Evolutionary conservation across 2,797 vertebrate species (phyloP).

Genomic region (Cheirogaleus major): DNA sequence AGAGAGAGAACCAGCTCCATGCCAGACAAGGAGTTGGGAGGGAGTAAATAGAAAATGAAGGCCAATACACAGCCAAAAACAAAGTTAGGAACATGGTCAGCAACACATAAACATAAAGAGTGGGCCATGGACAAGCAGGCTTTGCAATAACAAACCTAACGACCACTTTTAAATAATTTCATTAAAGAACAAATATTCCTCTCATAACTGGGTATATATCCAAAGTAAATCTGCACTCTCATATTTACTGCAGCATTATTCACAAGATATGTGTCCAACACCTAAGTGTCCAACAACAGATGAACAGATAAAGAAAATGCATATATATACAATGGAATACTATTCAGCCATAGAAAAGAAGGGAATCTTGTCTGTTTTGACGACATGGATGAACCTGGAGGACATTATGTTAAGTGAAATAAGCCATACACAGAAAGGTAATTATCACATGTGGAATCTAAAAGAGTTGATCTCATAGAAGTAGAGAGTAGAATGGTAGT

Average conservation of each 20-base stretch:
- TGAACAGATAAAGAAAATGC: not conserved
- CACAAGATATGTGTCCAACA: not conserved
- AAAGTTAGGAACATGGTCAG: not conserved
- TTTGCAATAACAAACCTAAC: not conserved
- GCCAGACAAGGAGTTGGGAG: not conserved
- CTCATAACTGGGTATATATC: too few species aligned
- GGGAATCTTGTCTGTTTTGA: not conserved
- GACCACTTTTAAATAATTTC: too few species aligned
- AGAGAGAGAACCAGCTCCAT: not conserved
- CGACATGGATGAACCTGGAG: not conserved
- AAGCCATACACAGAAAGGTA: not conserved
- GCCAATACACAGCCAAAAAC: not conserved
- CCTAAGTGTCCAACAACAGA: not conserved
- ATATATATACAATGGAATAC: not conserved
- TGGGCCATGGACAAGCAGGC: not conserved
- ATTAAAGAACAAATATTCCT: not conserved
- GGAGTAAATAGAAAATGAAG: not conserved
- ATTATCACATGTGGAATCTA: not conserved
- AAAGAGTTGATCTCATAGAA: not conserved
- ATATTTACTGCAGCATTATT: not conserved
- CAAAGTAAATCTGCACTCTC: not conserved
- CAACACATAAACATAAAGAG: not conserved
- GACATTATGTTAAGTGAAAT: not conserved
- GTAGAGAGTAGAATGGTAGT: not conserved
- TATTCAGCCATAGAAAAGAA: not conserved